Base-by-base conservation (phyloP, 30 jellyfish, hydroid and myxozoan genomes). In the Hydractinia symbiolongicarpus region DNA sequence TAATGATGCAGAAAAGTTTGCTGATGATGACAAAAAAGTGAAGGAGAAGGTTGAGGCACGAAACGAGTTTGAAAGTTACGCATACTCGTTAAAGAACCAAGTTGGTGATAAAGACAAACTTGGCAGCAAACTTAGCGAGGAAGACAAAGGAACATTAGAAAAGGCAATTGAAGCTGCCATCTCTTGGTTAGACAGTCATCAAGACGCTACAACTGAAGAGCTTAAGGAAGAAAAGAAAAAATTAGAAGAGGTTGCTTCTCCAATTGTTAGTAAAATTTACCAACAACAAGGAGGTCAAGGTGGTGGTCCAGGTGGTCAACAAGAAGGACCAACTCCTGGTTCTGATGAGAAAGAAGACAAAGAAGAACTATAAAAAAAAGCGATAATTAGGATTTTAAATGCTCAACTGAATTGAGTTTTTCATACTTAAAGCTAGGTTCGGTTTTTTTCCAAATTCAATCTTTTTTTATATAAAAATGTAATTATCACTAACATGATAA, bases 1-100 rank as follows among this genome's bases (percentile, higher is more conserved):
- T 11, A 88, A 94, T n/a, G 99, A 94, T 82, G 99, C 99, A 8
- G 99, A 94, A 80, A 86, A 88, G 75, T 94, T 88, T 89, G 99
- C 99, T 6, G 99, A 94, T 68, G 97, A 94, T 9, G 99, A 94
- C 81, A 94, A 94, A 81, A 85, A 85, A 71, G 95, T 86, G 1
- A 94, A 89, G 72, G 99, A 94, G 57, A 88, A 89, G 91, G 99
- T 94, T 67, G 97, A 94, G 64, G 83, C 97, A 5, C 75, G 94
- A 73, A 88, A 88, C 66, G 99, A 94, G 72, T 83, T 88, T 74
- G 99, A 94, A 76, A 88, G 97, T 76, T 88, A 88, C 79, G 97
- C 99, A 50, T 89, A 94, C 80, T 88, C 97, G 49, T 67, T 94
- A 79, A 94, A 94, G 70, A 89, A 94, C 78, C 97, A 88, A 79